phyloP scores from a whole-genome alignment of 1,140 invertebrate genomes.

The Cataglyphis hispanica region DNA sequence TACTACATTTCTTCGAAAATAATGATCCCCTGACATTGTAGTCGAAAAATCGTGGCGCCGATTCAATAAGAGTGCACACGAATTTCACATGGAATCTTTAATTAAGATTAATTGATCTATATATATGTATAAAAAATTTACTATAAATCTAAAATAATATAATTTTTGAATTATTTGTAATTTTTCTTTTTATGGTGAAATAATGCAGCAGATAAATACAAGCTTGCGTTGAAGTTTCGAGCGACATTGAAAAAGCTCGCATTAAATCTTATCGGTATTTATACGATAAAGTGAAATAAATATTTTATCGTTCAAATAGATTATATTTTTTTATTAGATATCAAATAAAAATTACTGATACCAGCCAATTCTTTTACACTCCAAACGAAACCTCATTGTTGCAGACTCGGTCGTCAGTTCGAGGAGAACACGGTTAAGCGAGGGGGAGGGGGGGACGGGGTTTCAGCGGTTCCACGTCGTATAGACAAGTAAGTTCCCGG shows the following conservation, averaged over 20 bases:
- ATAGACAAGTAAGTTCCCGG: background rate
- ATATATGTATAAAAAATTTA: background rate
- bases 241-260: background rate
- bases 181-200: background rate
- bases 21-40: conserved; percentile 2
- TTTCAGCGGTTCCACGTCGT: background rate
- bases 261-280: background rate
- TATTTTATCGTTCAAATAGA: background rate
- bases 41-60: background rate
- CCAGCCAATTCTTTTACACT: background rate
- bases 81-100: background rate
- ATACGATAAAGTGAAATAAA: background rate
- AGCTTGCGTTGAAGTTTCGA: background rate
- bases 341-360: too few relatives aligned
- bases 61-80: background rate
- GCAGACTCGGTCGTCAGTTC: conserved; percentile 24
- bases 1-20: background rate
- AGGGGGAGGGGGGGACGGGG: too few relatives aligned
- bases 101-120: background rate
- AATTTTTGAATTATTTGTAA: background rate
- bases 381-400: conserved; percentile 29
- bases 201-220: background rate
- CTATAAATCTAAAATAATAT: background rate
- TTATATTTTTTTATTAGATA: too few relatives aligned
- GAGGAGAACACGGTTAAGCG: conserved; percentile 21